These are phyloP conservation scores for Excalfactoria chinensis DNA, from an alignment of 2,113 vertebrate genomes.

Conservation along the genomic window DNA sequence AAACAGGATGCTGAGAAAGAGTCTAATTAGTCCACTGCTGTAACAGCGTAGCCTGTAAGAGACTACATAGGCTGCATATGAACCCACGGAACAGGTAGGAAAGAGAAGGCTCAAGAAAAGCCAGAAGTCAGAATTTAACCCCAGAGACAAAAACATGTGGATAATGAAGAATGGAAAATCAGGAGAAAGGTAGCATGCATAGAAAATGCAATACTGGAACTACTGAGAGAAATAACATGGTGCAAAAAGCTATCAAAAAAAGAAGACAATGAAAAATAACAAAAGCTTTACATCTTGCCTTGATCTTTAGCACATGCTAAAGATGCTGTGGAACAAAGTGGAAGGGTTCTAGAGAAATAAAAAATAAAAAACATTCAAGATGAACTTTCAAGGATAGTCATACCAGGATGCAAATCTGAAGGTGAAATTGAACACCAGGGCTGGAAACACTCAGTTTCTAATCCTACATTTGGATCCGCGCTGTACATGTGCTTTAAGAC, in stretches of 20 bases:
- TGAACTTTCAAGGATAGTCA: slow-evolving; percentile 19
- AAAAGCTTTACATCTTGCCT: slow-evolving; percentile 67
- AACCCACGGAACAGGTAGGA: background rate
- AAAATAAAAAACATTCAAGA: background rate
- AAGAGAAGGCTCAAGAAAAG: background rate
- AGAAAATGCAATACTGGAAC: background rate
- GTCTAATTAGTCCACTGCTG: background rate
- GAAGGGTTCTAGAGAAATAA: slow-evolving; percentile 12
- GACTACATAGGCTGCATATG: background rate
- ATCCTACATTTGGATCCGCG: background rate
- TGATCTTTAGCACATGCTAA: slow-evolving; percentile 49
- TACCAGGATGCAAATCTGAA: slow-evolving; percentile 17
- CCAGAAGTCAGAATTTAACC: background rate
- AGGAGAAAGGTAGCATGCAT: background rate
- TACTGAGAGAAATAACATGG: background rate
- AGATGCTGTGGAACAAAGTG: slow-evolving; percentile 55
- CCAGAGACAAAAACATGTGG: background rate
- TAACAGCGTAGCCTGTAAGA: background rate
- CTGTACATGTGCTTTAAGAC: background rate
- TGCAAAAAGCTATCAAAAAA: slow-evolving; percentile 32
- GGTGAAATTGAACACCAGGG: background rate
- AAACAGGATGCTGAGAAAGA: background rate
- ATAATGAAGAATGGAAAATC: background rate
- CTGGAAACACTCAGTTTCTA: slow-evolving; percentile 22
- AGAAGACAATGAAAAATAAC: slow-evolving; percentile 52